Conservation (phyloP, 2,797 vertebrate genomes). For the Micromesistius poutassou region DNA sequence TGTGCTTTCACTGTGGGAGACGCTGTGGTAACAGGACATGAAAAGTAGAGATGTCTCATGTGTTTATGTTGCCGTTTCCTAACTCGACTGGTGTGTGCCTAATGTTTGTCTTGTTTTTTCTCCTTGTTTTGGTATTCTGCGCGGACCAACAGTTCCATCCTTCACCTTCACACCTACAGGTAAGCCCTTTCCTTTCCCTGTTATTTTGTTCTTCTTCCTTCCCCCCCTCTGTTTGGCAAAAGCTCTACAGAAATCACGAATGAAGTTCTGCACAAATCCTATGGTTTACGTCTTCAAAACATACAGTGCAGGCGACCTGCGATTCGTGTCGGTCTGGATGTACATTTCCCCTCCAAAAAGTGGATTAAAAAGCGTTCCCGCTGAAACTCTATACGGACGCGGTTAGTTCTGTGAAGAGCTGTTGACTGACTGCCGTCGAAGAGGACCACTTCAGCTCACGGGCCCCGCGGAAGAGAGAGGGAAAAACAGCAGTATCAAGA, state of each 20-base stretch:
- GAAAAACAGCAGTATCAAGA: constrained; percentile 5
- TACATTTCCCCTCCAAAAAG: neutral
- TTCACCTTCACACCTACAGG: constrained; percentile 99
- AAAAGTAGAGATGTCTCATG: neutral
- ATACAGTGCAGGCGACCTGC: neutral
- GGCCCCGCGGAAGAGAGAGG: neutral
- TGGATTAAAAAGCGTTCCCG: neutral
- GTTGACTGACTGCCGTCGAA: too few species aligned
- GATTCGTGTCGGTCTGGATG: neutral
- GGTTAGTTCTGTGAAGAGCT: neutral
- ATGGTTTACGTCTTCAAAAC: neutral
- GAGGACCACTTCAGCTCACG: neutral
- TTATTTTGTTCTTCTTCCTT: neutral
- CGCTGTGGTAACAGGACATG: too few species aligned
- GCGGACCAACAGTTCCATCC: constrained; percentile 92
- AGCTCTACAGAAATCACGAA: neutral
- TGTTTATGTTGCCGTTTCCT: neutral
- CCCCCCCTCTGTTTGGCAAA: neutral
- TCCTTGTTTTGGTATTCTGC: constrained; percentile 50
- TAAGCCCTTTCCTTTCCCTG: constrained; percentile 63
- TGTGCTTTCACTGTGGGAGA: too few species aligned
- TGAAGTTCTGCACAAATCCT: neutral
- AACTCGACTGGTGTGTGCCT: neutral
- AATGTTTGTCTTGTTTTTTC: constrained; percentile 12
- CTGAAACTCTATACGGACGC: neutral